Evolutionary conservation across 1,140 invertebrate species (phyloP), one percentile per base, ranked within the genome.

Genomic region (Drosophila azteca): DNA sequence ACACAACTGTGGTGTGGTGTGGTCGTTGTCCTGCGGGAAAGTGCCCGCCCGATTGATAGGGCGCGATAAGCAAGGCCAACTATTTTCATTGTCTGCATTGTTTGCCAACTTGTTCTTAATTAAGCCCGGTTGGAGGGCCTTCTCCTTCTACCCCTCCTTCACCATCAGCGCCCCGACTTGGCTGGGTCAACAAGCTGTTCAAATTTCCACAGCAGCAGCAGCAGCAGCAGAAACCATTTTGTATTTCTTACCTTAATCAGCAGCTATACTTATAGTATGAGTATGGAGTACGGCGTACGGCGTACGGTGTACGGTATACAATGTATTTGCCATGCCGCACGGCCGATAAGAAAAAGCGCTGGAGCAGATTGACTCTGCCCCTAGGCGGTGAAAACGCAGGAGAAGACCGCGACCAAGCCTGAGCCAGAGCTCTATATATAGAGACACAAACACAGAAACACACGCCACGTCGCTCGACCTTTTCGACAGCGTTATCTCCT

Each of bases 11-110:
- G 3, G 4, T 29, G 29, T 5, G 35, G 11, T 39, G 44, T 48
- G 71, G 80, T 60, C 65, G 50, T 51, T 66, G 83, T 85, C 83
- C 82, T 85, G 74, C 61, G 70, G 82, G 78, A 79, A 82, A 71
- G 72, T 80, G 58, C 39, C 0, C 29, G 26, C 48, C 64, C 66
- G 79, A 68, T 79, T 75, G 82, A 85, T 85, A 64, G 74, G 49
- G 60, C 69, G 78, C 82, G 82, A 85, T 85, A 87, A 85, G 84
- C 83, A 85, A 85, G 82, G 82, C 82, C 69, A 85, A 85, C 82
- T 87, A 85, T 82, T 75, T 87, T 67, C 69, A 85, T 71, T 84
- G 82, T 74, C 78, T 85, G 51, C 44, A 58, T 71, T 85, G 70
- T 85, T 85, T 85, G 70, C 58, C 70, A 63, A 85, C 78, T 87